Conservation (phyloP, 1,140 invertebrate genomes). For the Cotesia chilonis region DNA sequence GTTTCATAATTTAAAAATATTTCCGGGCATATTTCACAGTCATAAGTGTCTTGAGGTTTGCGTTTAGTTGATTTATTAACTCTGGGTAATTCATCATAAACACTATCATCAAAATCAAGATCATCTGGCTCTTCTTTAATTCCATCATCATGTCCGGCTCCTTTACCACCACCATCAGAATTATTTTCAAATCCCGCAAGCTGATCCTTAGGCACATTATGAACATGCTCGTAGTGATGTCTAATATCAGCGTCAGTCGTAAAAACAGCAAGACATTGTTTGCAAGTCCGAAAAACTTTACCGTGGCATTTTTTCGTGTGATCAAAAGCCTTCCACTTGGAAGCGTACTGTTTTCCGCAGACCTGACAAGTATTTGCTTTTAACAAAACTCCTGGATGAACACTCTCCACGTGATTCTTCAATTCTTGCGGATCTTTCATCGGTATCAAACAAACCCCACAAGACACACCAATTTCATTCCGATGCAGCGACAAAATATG, state of each 20-base stretch:
- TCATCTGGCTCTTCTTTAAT: conserved; percentile 62
- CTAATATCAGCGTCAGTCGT: conserved; percentile 65
- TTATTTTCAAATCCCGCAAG: conserved; percentile 57
- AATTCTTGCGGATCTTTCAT: conserved; percentile 69
- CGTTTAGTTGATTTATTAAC: conserved; percentile 31
- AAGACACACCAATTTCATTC: conserved; percentile 69
- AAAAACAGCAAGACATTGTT: conserved; percentile 70
- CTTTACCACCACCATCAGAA: conserved; percentile 47
- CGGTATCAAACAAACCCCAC: conserved; percentile 69
- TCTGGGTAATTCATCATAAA: conserved; percentile 29
- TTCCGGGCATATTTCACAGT: conserved; percentile 62
- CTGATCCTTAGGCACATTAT: conserved; percentile 61
- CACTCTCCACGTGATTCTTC: conserved; percentile 67
- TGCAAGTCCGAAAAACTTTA: conserved; percentile 69
- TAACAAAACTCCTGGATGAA: conserved; percentile 64
- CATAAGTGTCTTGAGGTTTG: conserved; percentile 53
- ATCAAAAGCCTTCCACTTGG: conserved; percentile 71
- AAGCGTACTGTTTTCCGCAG: conserved; percentile 71
- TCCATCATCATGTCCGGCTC: conserved; percentile 42
- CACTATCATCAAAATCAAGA: conserved; percentile 55
- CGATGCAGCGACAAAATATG: conserved; percentile 68
- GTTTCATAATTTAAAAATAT: conserved; percentile 59
- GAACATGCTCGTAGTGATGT: conserved; percentile 63
- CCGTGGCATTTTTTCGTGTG: conserved; percentile 72
- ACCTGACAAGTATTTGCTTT: conserved; percentile 70